Base-by-base conservation (phyloP, 2,888 invertebrate species). In the Prosapia bicincta region DNA sequence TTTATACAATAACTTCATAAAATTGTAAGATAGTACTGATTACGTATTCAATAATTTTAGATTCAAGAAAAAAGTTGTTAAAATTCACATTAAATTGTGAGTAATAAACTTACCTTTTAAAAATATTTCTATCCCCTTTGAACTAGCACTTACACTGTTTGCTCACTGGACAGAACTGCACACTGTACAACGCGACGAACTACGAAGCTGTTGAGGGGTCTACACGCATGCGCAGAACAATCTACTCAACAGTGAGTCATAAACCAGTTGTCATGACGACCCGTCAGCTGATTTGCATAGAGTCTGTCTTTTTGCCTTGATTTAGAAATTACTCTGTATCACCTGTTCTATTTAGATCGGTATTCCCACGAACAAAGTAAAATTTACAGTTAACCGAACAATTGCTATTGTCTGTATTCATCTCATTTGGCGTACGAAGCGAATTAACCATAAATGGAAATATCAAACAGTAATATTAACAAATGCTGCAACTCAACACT, bases 261-360 rank as follows among this genome's bases (percentile, higher is more conserved):
- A 54, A 54, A 54, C 54, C 54, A 54, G 54, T 54, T 54, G 54
- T 54, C 54, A 54, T 54, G 54, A 54, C 54, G 54, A 54, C 54
- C 54, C 54, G 38, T 15, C 54, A 54, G 54, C 54, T 54, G 54
- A 54, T 54, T 54, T 54, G 54, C 54, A 54, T 54, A 54, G n/a
- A 9, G 38, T 38, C 38, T 38, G 38, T 38, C 54, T 54, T 15
- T 38, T 54, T 54, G 54, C n/a, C 54, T 54, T 5, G 20, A 54
- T 54, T 54, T 54, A 54, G 54, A 54, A 54, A 20, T 54, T 20
- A 54, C 54, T 20, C 54, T 54, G 54, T 54, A 54, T 54, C 54
- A 20, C 54, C 54, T 54, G 54, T 54, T 54, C 38, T 15, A 38
- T 15, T 38, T 38, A 20, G 13, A 20, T 54, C 30, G 5, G 30